Evolutionary conservation across 2,888 invertebrate genomes (phyloP).

Genomic region (Erebia palarica): DNA sequence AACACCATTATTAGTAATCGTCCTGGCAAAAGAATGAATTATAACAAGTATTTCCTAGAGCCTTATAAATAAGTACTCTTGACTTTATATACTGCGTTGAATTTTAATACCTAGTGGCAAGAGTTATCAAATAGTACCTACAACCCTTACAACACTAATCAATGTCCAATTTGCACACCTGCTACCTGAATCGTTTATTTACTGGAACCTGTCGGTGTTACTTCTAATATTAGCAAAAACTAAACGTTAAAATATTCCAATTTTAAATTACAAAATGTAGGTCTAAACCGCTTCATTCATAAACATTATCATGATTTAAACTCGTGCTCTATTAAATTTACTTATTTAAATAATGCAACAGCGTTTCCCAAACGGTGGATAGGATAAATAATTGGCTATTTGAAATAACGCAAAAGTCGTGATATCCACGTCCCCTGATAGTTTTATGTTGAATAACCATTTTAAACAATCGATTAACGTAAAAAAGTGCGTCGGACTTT

Average conservation of each 20-base stretch:
- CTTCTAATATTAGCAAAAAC: slow-evolving; percentile 11
- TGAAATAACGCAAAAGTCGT: too few species aligned
- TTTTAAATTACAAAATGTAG: slow-evolving; percentile 12
- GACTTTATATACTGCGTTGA: neutral
- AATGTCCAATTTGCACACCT: neutral
- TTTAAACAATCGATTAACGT: too few species aligned
- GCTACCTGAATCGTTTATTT: slow-evolving; percentile 1
- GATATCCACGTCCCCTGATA: too few species aligned
- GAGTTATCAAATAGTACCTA: neutral
- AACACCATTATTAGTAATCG: too few species aligned
- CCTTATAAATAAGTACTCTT: too few species aligned
- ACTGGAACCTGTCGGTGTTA: slow-evolving; percentile 2
- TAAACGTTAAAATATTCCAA: slow-evolving; percentile 9
- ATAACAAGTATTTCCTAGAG: too few species aligned
- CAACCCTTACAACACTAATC: neutral
- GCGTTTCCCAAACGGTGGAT: slow-evolving; percentile 1
- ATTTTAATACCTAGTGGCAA: neutral
- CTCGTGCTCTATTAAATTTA: slow-evolving; percentile 13
- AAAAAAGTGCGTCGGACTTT: too few species aligned
- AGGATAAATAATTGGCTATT: too few species aligned
- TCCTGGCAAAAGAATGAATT: too few species aligned
- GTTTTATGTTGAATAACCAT: too few species aligned
- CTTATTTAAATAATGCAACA: neutral
- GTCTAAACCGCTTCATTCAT: slow-evolving; percentile 19
- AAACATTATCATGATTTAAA: slow-evolving; percentile 15